Evolutionary conservation across 2,113 vertebrate species (phyloP), one percentile per base, ranked within the genome.

Genomic region (Hystrix brachyura): DNA sequence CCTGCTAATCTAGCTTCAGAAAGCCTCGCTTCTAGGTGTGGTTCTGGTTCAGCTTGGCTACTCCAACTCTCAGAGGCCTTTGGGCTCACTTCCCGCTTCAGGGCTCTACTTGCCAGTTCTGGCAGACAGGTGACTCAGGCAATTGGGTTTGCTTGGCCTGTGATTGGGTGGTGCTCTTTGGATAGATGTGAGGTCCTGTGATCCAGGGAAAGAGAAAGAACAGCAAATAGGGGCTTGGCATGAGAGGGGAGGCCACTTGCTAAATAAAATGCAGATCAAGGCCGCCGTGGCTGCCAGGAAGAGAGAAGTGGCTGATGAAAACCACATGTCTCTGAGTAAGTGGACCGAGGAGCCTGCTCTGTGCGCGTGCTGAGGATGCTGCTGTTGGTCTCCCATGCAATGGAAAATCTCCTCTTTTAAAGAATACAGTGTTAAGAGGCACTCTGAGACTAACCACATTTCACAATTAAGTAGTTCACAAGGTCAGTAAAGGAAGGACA

Each of bases 371-470:
- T 76, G 65, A 80, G 46, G 94, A 89, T 48, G 72, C 48, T 62
- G 71, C 94, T 64, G 74, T 72, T 14, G 71, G 69, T 81, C 93
- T 96, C 79, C 91, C 34, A 34, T 95, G 97, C 96, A 97, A 96
- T 98, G 97, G 97, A 97, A 97, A 97, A 91, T 97, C 97, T 97
- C 76, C 96, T 80, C 57, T 97, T 96, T 92, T 94, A 94, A 97
- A 97, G 96, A 95, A 94, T 94, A 97, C 96, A 90, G 93, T 62
- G 94, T 95, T 93, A 97, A 98, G 96, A 97, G 97, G 90, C 80
- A 51, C 94, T 95, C 87, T 32, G 96, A 97, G 84, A 97, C 95
- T 90, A 95, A 87, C 90, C 95, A 64, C 93, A 69, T 97, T 97
- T 97, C 90, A 23, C 96, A 98, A 97, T 97, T 95, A 97, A 97